Evolutionary conservation across 2,888 invertebrate species (phyloP).

Genomic region (Myathropa florea): DNA sequence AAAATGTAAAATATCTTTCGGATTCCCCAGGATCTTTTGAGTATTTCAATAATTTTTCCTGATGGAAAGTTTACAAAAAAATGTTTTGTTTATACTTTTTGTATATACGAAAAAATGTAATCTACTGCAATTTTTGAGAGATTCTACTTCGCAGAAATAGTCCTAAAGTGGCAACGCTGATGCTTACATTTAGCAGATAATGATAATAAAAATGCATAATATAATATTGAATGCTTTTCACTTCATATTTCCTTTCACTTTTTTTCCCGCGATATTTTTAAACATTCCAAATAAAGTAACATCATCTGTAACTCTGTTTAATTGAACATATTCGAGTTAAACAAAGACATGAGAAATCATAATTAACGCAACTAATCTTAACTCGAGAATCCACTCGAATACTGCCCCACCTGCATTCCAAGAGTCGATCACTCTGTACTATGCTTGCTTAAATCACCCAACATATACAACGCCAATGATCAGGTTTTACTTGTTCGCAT

Average conservation of each 20-base stretch:
- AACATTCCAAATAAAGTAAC: neutral
- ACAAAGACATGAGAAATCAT: neutral
- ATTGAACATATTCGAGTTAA: neutral
- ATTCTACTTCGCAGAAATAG: no score
- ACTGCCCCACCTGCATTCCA: neutral
- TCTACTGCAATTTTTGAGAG: no score
- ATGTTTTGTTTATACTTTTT: no score
- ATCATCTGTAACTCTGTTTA: neutral
- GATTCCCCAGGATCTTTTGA: no score
- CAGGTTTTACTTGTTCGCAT: slow-evolving; percentile 18
- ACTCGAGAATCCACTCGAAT: neutral
- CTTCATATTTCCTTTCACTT: neutral
- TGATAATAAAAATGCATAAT: no score
- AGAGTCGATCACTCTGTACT: neutral
- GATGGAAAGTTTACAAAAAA: no score
- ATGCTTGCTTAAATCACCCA: slow-evolving; percentile 1
- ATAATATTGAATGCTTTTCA: no score
- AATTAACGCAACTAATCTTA: neutral
- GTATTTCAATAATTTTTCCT: no score
- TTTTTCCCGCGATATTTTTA: neutral
- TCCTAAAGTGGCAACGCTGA: no score
- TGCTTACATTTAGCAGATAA: no score
- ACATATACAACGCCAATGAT: neutral
- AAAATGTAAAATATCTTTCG: no score
- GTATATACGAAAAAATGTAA: no score